phyloP scores from a whole-genome alignment of 2,888 invertebrate genomes.

The Amiota communis region DNA sequence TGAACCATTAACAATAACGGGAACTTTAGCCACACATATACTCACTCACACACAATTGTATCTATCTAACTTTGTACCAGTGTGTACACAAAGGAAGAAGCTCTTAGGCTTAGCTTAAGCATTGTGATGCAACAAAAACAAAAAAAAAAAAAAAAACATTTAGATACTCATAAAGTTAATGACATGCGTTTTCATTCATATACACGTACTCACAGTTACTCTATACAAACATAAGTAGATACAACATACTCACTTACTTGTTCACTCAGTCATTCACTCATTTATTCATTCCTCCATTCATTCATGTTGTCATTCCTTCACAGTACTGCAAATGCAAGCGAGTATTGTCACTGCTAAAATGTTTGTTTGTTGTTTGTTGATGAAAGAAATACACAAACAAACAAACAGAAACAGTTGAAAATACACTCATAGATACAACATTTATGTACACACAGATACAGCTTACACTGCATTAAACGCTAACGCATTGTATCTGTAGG shows the following conservation, averaged over 20 bases:
- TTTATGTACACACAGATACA: slow-evolving; percentile 45
- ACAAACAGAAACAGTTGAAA: slow-evolving; percentile 29
- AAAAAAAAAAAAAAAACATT: slow-evolving; percentile 41
- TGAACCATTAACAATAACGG: slow-evolving; percentile 25
- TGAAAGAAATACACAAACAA: slow-evolving; percentile 19
- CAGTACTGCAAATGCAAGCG: neutral
- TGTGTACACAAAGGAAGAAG: too few species aligned
- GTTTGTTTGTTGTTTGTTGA: slow-evolving; percentile 20
- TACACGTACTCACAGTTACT: neutral
- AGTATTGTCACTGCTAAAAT: slow-evolving; percentile 18
- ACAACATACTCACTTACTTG: too few species aligned
- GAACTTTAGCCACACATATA: neutral
- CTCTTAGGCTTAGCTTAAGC: too few species aligned
- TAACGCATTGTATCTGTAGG: slow-evolving; percentile 18
- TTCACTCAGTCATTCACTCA: slow-evolving; percentile 4
- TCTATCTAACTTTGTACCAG: too few species aligned
- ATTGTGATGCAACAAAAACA: slow-evolving; percentile 8
- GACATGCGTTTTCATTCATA: slow-evolving; percentile 47
- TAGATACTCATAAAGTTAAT: slow-evolving; percentile 67
- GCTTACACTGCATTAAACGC: slow-evolving; percentile 42
- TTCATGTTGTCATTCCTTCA: neutral
- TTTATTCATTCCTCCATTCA: slow-evolving; percentile 3
- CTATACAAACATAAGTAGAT: neutral
- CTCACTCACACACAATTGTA: too few species aligned
- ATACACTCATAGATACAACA: slow-evolving; percentile 42